These are phyloP conservation scores for Hofmannophila pseudospretella DNA, from an alignment of 2,888 invertebrate genomes.

Conservation along the genomic window DNA sequence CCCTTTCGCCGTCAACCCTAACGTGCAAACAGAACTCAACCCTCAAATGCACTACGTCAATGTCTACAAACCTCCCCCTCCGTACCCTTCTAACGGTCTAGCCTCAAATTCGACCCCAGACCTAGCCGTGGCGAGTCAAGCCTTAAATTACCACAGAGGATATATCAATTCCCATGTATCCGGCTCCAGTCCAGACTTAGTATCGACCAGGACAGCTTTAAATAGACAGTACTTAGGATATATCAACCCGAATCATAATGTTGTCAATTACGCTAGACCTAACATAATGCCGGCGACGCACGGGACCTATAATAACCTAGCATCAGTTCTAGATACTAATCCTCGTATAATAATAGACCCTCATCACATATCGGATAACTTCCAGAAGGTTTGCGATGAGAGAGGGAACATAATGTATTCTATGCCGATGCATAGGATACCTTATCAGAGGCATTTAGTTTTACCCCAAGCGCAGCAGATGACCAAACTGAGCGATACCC, in stretches of 20 bases:
- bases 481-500: constrained; percentile 51
- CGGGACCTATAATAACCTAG: constrained; percentile 85
- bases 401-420: constrained; percentile 81
- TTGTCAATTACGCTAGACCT: constrained; percentile 48
- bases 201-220: constrained; percentile 83
- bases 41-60: constrained; percentile 79
- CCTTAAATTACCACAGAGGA: constrained; percentile 63
- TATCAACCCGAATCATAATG: constrained; percentile 44
- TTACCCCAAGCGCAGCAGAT: constrained; percentile 64
- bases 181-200: constrained; percentile 87
- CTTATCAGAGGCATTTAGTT: constrained; percentile 68
- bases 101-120: constrained; percentile 92
- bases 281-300: constrained; percentile 74
- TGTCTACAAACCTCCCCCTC: constrained; percentile 90
- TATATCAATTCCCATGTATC: constrained; percentile 79
- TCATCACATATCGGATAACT: constrained; percentile 76
- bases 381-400: constrained; percentile 80
- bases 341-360: constrained; percentile 77
- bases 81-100: constrained; percentile 86
- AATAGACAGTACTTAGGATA: constrained; percentile 68
- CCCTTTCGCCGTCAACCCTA: constrained; percentile 60
- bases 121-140: constrained; percentile 84
- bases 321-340: constrained; percentile 76
- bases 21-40: constrained; percentile 59
- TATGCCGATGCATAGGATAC: constrained; percentile 73